Percentiles rank a stretch among this genome's conserved stretches.
Conservation (phyloP, 2,797 vertebrate species). For the Lateolabrax maculatus region DNA sequence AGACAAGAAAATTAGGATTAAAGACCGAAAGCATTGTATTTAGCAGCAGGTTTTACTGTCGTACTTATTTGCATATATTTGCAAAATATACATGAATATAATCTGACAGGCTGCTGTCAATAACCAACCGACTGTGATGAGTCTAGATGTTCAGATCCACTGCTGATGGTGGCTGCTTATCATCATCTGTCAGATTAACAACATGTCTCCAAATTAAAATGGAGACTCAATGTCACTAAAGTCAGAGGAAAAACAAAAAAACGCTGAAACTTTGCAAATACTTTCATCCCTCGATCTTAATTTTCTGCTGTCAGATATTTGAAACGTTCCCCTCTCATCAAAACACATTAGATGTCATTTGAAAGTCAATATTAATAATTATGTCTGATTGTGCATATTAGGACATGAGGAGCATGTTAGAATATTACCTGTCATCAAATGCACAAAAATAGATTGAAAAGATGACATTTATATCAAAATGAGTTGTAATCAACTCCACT, state of each 20-base stretch:
- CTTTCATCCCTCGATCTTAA: constrained; percentile 66
- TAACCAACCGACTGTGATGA: background rate
- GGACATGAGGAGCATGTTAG: constrained; percentile 55
- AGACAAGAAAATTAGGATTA: background rate
- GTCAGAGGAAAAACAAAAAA: background rate
- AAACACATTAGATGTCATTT: constrained; percentile 73
- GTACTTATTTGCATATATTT: background rate
- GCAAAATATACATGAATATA: constrained; percentile 4
- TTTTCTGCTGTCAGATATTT: constrained; percentile 71
- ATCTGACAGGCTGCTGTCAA: background rate
- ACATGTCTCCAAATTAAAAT: constrained; percentile 5
- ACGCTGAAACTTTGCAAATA: too few relatives aligned
- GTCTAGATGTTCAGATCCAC: constrained; percentile 8
- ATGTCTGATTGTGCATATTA: constrained; percentile 67
- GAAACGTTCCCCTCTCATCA: constrained; percentile 66
- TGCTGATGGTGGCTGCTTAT: constrained; percentile 8
- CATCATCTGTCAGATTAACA: constrained; percentile 15
- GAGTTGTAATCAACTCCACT: background rate
- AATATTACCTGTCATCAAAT: constrained; percentile 72
- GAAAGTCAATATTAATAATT: constrained; percentile 73
- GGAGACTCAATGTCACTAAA: constrained; percentile 3
- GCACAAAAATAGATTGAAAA: background rate
- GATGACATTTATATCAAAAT: background rate
- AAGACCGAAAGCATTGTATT: background rate
- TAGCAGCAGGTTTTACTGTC: background rate